phyloP scores from a whole-genome alignment of 2,113 vertebrate genomes.

The Forbesichthys agassizii region DNA sequence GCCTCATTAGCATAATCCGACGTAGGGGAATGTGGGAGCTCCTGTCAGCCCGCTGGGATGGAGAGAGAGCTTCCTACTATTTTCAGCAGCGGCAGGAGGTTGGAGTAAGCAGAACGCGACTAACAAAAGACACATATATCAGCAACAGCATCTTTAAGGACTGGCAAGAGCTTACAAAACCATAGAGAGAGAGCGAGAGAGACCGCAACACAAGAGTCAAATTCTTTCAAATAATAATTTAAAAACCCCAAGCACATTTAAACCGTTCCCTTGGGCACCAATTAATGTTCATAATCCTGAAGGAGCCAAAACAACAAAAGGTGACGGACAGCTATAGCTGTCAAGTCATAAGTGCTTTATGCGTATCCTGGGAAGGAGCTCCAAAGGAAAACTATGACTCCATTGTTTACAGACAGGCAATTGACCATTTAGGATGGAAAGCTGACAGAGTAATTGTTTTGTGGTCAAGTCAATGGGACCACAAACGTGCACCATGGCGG shows the following conservation, averaged over 20 bases:
- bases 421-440: constrained; percentile 49
- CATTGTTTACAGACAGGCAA: constrained; percentile 38
- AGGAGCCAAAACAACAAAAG: neutral
- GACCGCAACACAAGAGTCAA: neutral
- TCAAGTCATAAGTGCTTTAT: neutral
- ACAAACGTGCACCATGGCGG: constrained; percentile 21
- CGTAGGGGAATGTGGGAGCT: neutral
- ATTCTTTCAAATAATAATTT: neutral
- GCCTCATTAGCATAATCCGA: neutral
- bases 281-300: neutral
- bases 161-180: neutral
- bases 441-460: constrained; percentile 63
- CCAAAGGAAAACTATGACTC: constrained; percentile 28
- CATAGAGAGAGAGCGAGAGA: neutral
- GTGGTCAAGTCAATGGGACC: constrained; percentile 52
- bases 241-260: too few relatives aligned
- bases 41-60: neutral
- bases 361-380: neutral
- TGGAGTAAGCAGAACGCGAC: neutral
- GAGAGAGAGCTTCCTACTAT: neutral
- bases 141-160: too few relatives aligned
- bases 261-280: too few relatives aligned
- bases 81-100: neutral
- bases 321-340: neutral
- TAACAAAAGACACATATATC: neutral